These are phyloP conservation scores for Nothocercus nigrocapillus DNA, from an alignment of 2,113 vertebrate genomes.

Conservation along the genomic window DNA sequence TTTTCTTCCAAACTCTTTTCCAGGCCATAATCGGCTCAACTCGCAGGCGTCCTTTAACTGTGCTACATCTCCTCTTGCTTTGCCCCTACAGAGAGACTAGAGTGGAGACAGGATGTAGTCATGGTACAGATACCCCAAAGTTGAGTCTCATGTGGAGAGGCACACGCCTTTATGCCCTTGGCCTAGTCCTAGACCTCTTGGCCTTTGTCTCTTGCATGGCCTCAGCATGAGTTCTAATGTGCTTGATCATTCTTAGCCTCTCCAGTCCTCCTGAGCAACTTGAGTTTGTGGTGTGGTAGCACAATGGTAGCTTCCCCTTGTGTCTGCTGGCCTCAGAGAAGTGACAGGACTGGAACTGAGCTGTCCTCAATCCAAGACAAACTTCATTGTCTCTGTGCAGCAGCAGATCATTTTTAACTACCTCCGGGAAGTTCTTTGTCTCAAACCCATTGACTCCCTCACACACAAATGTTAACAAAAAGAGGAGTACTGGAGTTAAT, in stretches of 20 bases:
- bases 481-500: not conserved
- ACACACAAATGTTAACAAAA: not conserved
- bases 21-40: not conserved
- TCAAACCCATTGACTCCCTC: not conserved
- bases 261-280: not conserved
- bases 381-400: not conserved
- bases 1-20: not conserved
- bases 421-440: conserved; percentile 44
- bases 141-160: not conserved
- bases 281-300: not conserved
- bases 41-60: conserved; percentile 61
- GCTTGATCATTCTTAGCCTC: not conserved
- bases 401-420: conserved; percentile 49
- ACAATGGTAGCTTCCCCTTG: not conserved
- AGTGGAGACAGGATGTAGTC: not conserved
- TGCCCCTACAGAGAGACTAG: not conserved
- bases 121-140: not conserved
- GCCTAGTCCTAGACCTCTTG: not conserved
- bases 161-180: not conserved
- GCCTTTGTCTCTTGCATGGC: not conserved
- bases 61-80: not conserved
- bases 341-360: not conserved
- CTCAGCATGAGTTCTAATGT: not conserved
- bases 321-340: conserved; percentile 1
- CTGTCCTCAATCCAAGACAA: not conserved